These are phyloP conservation scores for Oxyscelio sp. DNA, from an alignment of 2,888 invertebrate genomes.

Conservation along the genomic window DNA sequence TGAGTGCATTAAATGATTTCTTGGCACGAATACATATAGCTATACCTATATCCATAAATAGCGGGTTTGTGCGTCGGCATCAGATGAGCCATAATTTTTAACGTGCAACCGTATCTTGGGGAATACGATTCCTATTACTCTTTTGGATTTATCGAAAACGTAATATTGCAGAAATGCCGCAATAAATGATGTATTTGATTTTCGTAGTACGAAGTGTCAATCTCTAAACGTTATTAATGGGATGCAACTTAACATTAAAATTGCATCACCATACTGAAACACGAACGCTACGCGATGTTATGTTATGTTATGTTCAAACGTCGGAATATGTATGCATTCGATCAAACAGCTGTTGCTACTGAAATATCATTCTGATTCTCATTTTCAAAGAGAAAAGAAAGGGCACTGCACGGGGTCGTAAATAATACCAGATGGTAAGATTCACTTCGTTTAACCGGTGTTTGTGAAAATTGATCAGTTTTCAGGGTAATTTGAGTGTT, in stretches of 20 bases:
- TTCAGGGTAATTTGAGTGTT: conserved; percentile 32
- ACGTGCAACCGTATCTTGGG: conserved; percentile 41
- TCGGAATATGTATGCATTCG: conserved; percentile 57
- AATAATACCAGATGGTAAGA: conserved; percentile 71
- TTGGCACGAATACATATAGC: conserved; percentile 80
- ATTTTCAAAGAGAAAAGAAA: conserved; percentile 57
- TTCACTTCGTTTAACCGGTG: conserved; percentile 58
- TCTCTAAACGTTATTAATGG: no score
- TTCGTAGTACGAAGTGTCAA: no score
- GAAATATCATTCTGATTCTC: conserved; percentile 63
- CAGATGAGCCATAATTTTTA: conserved; percentile 58
- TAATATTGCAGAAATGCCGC: no score
- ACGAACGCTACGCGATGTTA: no score
- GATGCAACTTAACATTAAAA: no score
- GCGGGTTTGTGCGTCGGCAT: conserved; percentile 52
- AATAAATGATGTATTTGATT: no score
- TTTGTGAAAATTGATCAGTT: conserved; percentile 52
- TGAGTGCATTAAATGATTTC: conserved; percentile 84
- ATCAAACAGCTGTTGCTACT: conserved; percentile 71
- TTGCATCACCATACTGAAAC: no score
- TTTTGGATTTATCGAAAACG: no score
- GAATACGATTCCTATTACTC: no score
- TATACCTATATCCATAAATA: conserved; percentile 57
- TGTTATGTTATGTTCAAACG: no score
- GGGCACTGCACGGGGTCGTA: conserved; percentile 52